Base-by-base conservation (phyloP, 2,113 vertebrate species). In the Sinocyclocheilus rhinocerous region DNA sequence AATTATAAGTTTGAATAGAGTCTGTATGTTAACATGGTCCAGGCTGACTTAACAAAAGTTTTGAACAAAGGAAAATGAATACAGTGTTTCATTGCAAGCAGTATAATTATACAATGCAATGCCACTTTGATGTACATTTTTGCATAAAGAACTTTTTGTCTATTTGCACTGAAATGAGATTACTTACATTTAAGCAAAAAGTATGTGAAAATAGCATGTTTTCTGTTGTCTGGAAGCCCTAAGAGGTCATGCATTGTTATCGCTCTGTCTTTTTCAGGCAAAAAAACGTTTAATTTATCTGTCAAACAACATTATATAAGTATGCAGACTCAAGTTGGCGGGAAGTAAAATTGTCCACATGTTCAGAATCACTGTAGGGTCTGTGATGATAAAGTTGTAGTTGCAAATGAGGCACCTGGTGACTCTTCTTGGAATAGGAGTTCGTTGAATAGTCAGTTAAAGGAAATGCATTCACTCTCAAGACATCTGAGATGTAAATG, bases 81-180 rank as follows among this genome's bases (percentile, higher is more conserved):
- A 29, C 45, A 45, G 7, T 67, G 69, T 78, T 77, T 59, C 45
- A 36, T 24, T 59, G 50, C 18, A 42, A 57, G 20, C 75, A 55
- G 42, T 75, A 69, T 80, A 81, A 81, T 87, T 87, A 75, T 50
- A 55, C 6, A 7, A 29, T 65, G 73, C 65, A 75, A 75, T 87
- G 42, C 50, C 59, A 61, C 8, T 61, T 24, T 61, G 22, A 61
- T 61, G 59, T n/a, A 3, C 3, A n/a, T 61, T 61, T 63, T 61
- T n/a, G 9, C 22, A 59, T 22, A 10, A 42, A 22, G 2, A n/a
- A n/a, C 22, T 63, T 72, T 61, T 18, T 82, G 39, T 84, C 12
- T 72, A 8, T 45, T 33, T 67, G 13, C 26, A 67, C 65, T 33
- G 26, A 69, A 33, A 69, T 61, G 7, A 22, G 6, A 67, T 13